phyloP scores from a whole-genome alignment of 2,797 vertebrate genomes.

The Lepilemur septentrionalis region DNA sequence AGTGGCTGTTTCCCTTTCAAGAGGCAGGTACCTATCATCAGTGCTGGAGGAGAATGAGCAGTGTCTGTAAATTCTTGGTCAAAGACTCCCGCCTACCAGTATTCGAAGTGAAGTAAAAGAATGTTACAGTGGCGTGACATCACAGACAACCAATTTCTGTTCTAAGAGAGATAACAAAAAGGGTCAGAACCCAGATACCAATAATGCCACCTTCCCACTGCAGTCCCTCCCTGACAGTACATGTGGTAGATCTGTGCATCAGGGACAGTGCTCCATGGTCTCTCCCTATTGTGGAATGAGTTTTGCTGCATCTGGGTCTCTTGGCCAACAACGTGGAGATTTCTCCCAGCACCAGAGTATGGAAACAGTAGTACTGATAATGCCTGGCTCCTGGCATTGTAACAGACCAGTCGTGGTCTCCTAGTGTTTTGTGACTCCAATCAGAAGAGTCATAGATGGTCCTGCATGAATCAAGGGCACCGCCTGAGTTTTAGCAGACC shows the following conservation, averaged over 20 bases:
- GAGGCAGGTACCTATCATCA: not conserved
- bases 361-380: fast-evolving
- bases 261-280: not conserved
- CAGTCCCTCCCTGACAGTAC: not conserved
- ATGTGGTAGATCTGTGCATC: not conserved
- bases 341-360: not conserved
- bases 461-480: not conserved
- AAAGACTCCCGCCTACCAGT: not conserved
- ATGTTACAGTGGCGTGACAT: not conserved
- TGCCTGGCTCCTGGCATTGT: not conserved
- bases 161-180: not conserved
- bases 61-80: not conserved
- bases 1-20: not conserved
- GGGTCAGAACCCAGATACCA: not conserved
- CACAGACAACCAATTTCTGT: not conserved
- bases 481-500: not conserved
- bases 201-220: not conserved
- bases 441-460: not conserved
- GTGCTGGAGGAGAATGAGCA: not conserved
- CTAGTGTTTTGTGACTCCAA: not conserved
- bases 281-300: not conserved
- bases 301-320: not conserved
- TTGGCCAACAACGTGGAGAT: not conserved
- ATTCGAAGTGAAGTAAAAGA: not conserved
- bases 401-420: not conserved